A percentile compares a stretch with the other conserved stretches of the same genome.
Conservation (phyloP, 2,888 invertebrate species). For the Cheilosia pagana region DNA sequence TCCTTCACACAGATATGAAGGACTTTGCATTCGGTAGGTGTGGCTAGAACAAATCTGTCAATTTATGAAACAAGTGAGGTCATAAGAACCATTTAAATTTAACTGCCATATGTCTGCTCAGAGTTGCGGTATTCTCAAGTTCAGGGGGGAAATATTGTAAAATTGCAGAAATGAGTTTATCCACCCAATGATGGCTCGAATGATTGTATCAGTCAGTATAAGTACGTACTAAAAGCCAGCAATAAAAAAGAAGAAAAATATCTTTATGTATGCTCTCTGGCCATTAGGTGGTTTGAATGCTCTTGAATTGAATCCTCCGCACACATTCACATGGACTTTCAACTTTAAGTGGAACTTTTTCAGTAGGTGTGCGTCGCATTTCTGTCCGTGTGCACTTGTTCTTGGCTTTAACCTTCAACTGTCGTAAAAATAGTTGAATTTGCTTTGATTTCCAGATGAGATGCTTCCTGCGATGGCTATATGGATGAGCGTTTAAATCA, state of each 20-base stretch:
- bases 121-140: background rate
- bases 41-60: too few species aligned
- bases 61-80: too few species aligned
- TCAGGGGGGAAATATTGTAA: background rate
- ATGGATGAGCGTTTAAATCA: constrained; percentile 40
- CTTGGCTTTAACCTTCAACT: constrained; percentile 55
- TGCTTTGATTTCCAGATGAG: constrained; percentile 43
- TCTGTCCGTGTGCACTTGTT: background rate
- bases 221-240: constrained; percentile 17
- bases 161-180: background rate
- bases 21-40: too few species aligned
- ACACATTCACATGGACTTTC: constrained; percentile 8
- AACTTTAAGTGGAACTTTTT: background rate
- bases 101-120: background rate
- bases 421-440: constrained; percentile 51
- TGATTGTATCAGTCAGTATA: background rate
- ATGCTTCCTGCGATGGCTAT: constrained; percentile 19
- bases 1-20: background rate
- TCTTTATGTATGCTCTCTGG: constrained; percentile 5
- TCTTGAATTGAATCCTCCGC: constrained; percentile 31
- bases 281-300: constrained; percentile 21
- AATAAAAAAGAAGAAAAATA: constrained; percentile 15
- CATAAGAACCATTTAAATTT: too few species aligned
- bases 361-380: constrained; percentile 11
- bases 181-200: background rate